phyloP scores from a whole-genome alignment of 2,888 invertebrate species.

The Cremastobaeus sp. region DNA sequence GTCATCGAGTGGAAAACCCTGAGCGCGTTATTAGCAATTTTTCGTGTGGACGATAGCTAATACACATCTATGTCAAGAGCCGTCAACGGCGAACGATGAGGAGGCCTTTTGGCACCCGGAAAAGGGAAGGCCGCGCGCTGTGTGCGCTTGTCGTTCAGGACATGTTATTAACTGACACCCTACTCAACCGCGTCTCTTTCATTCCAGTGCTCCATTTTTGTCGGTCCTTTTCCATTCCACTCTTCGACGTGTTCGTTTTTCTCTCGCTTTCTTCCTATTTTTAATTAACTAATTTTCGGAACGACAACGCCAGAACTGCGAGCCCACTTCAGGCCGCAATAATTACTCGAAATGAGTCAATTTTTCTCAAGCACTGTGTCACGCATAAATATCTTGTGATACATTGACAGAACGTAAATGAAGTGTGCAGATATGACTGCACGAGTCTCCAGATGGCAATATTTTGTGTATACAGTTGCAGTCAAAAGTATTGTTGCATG shows the following conservation, averaged over 20 bases:
- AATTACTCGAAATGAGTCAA: constrained; percentile 35
- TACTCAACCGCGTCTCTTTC: constrained; percentile 61
- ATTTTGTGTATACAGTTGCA: constrained; percentile 11
- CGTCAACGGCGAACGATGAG: constrained; percentile 51
- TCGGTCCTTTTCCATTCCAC: constrained; percentile 59
- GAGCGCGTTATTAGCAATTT: constrained; percentile 45
- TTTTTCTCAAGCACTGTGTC: constrained; percentile 38
- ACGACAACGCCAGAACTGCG: constrained; percentile 44
- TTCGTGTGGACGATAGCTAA: constrained; percentile 49
- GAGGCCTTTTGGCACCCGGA: constrained; percentile 61
- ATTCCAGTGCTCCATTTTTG: constrained; percentile 42
- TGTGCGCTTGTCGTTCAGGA: constrained; percentile 74
- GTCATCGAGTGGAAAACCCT: constrained; percentile 40
- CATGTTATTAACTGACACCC: constrained; percentile 75
- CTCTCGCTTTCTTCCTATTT: constrained; percentile 53
- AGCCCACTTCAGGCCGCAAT: constrained; percentile 22
- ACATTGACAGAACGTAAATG: constrained; percentile 11
- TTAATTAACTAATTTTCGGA: constrained; percentile 52
- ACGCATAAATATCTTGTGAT: constrained; percentile 41
- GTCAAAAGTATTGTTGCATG: constrained; percentile 41
- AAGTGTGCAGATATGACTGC: too few relatives aligned
- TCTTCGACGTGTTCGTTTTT: constrained; percentile 45
- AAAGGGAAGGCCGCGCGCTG: constrained; percentile 70
- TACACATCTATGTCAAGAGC: constrained; percentile 57
- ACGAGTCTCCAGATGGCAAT: not conserved